A percentile compares a stretch with the other conserved stretches of the same genome.
These are phyloP conservation scores for Lophura nycthemera DNA, from an alignment of 2,113 vertebrate genomes.

Conservation along the genomic window DNA sequence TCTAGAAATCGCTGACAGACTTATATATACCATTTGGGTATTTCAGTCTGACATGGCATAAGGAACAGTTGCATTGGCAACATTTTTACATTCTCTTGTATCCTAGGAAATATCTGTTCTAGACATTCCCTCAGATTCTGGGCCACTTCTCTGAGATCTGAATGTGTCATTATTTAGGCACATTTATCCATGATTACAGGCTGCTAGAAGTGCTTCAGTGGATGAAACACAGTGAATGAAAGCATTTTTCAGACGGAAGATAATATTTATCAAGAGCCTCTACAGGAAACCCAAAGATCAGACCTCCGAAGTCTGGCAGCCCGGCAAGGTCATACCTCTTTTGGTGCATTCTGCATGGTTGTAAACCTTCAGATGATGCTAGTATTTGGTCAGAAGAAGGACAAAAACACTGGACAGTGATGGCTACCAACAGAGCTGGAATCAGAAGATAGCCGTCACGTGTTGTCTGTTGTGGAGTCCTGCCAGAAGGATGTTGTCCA, in stretches of 20 bases:
- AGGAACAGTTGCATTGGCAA: background rate
- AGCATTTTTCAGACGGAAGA: background rate
- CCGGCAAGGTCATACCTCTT: background rate
- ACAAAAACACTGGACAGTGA: rapidly evolving
- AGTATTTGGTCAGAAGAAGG: background rate
- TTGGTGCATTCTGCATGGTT: background rate
- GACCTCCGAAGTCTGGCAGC: background rate
- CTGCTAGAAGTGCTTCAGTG: background rate
- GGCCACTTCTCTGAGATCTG: background rate
- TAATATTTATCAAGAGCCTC: background rate
- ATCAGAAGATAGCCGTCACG: background rate
- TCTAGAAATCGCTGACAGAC: background rate
- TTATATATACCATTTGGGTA: background rate
- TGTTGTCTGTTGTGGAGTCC: background rate
- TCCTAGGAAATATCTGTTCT: background rate
- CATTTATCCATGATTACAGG: no score
- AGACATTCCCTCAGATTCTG: background rate
- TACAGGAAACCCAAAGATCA: background rate
- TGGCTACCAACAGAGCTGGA: rapidly evolving
- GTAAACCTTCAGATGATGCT: background rate
- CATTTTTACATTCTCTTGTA: background rate
- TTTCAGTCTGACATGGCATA: background rate
- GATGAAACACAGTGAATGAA: background rate
- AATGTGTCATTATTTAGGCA: background rate
- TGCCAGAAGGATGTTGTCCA: constrained; percentile 4